Evolutionary conservation across 2,797 vertebrate species (phyloP).

Genomic region (Phataginus tricuspis): DNA sequence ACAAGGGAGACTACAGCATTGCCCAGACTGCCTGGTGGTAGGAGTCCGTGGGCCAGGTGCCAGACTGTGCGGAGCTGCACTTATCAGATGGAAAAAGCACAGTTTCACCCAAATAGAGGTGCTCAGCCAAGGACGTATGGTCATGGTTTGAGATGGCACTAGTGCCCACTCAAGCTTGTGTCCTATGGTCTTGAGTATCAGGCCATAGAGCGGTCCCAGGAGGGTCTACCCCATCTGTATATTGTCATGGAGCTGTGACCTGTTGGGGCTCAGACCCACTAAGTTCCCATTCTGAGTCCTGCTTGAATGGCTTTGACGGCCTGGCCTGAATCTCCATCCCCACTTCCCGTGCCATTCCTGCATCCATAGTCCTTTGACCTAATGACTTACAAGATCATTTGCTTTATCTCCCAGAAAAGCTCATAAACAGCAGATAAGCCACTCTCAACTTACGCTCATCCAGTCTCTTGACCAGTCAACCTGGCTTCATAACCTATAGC

Average conservation of each 20-base stretch:
- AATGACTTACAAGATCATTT: too few relatives aligned
- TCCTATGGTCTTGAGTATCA: not conserved
- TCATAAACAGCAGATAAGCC: not conserved
- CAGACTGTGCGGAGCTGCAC: not conserved
- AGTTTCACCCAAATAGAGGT: not conserved
- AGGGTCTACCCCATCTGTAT: not conserved
- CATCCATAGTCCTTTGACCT: too few relatives aligned
- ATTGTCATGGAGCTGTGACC: not conserved
- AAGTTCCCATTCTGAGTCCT: not conserved
- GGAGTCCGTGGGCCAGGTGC: not conserved
- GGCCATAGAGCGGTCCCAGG: not conserved
- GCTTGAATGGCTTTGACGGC: not conserved
- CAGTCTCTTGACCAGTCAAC: not conserved
- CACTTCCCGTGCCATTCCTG: not conserved
- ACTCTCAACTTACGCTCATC: not conserved
- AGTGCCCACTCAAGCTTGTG: not conserved
- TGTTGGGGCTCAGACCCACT: not conserved
- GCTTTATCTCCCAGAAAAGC: not conserved
- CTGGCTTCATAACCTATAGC: not conserved
- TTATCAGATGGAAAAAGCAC: not conserved
- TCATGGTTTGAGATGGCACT: not conserved
- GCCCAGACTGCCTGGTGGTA: not conserved
- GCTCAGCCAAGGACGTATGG: too few relatives aligned
- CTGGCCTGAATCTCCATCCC: not conserved
- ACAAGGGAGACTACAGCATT: not conserved